Evolutionary conservation across 2,888 invertebrate genomes (phyloP).

Genomic region (Dicranocentrus wangi): DNA sequence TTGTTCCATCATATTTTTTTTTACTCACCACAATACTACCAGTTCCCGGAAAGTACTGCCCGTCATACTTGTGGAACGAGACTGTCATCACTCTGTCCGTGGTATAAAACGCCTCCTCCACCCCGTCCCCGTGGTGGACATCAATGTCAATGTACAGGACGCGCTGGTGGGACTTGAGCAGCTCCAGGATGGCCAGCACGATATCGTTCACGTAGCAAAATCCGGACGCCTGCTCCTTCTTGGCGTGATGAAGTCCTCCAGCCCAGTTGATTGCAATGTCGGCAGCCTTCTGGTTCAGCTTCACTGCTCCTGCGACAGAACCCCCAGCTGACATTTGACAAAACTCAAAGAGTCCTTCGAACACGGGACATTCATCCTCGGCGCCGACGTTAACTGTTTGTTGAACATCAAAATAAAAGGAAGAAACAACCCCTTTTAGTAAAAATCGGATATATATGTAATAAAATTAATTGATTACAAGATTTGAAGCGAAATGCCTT

Average conservation of each 20-base stretch:
- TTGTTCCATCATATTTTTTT: no score
- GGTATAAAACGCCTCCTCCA: conserved; percentile 99
- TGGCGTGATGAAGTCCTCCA: conserved; percentile 98
- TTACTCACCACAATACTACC: conserved; percentile 79
- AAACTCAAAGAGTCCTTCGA: conserved; percentile 99
- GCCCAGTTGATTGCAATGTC: conserved; percentile 99
- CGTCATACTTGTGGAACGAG: conserved; percentile 99
- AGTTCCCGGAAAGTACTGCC: conserved; percentile 99
- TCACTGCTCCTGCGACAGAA: conserved; percentile 99
- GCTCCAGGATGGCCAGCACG: conserved; percentile 95
- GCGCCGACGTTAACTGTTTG: conserved; percentile 96
- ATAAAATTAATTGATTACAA: not conserved
- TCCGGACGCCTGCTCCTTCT: conserved; percentile 98
- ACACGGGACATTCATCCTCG: conserved; percentile 99
- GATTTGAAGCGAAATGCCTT: no score
- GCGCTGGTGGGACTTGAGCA: conserved; percentile 94
- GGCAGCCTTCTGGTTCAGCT: conserved; percentile 97
- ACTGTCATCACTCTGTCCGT: conserved; percentile 99
- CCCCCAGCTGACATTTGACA: conserved; percentile 99
- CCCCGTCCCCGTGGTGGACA: conserved; percentile 99
- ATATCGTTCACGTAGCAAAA: conserved; percentile 99
- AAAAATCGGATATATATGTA: not conserved
- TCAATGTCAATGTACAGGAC: conserved; percentile 99
- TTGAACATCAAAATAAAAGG: conserved; percentile 72
- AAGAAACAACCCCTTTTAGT: not conserved